A percentile compares a stretch with the other conserved stretches of the same genome.
These are phyloP conservation scores for Rhorus exstirpatorius DNA, from an alignment of 2,888 invertebrate genomes.

Conservation along the genomic window DNA sequence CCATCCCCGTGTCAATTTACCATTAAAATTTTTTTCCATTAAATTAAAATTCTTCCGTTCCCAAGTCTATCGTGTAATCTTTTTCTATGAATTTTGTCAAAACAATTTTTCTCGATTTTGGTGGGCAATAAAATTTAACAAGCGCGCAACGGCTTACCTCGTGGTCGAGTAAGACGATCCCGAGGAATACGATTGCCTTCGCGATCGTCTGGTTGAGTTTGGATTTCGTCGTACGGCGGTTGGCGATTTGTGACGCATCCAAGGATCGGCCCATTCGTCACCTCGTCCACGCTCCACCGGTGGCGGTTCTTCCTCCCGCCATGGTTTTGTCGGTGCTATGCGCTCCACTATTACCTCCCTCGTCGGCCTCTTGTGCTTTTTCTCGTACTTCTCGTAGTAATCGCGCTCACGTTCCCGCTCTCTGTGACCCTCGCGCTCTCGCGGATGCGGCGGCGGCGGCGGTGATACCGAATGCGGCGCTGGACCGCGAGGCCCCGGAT, in stretches of 20 bases:
- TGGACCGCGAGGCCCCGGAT: slow-evolving; percentile 78
- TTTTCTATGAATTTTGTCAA: too few species aligned
- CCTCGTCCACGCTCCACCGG: slow-evolving; percentile 87
- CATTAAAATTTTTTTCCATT: too few species aligned
- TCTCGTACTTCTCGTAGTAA: slow-evolving; percentile 85
- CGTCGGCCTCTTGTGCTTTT: slow-evolving; percentile 88
- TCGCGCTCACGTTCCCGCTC: slow-evolving; percentile 83
- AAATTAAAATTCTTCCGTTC: too few species aligned
- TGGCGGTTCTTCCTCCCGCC: slow-evolving; percentile 84
- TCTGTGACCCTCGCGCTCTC: slow-evolving; percentile 81
- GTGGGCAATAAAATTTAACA: slow-evolving; percentile 28
- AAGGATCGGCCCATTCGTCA: slow-evolving; percentile 98
- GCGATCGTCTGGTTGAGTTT: slow-evolving; percentile 81
- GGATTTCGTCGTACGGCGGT: slow-evolving; percentile 80
- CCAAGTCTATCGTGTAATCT: too few species aligned
- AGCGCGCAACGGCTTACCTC: slow-evolving; percentile 84
- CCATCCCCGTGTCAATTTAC: too few species aligned
- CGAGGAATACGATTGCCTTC: slow-evolving; percentile 90
- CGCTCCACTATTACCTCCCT: slow-evolving; percentile 93
- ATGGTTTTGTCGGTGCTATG: slow-evolving; percentile 85
- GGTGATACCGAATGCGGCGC: slow-evolving; percentile 84
- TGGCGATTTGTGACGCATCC: slow-evolving; percentile 93
- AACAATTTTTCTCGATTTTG: too few species aligned
- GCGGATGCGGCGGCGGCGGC: slow-evolving; percentile 83
- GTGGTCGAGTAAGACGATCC: slow-evolving; percentile 90